Evolutionary conservation across 1,140 invertebrate genomes (phyloP), one percentile per base, ranked within the genome.

Genomic region (Drosophila nannoptera): DNA sequence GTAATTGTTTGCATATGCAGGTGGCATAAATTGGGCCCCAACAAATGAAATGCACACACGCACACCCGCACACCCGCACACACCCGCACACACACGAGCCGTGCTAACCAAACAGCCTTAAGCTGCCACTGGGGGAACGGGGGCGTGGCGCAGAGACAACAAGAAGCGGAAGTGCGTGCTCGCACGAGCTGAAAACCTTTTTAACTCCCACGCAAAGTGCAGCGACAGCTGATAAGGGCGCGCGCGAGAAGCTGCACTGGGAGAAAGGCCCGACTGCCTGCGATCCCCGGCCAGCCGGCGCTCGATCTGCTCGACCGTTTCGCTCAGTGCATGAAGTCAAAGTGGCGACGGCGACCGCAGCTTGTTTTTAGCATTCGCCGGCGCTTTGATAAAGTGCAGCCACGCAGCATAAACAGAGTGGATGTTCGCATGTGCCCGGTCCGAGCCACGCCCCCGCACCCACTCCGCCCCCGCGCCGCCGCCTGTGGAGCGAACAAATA

Each of bases 1-100:
- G 73, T 80, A 84, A 84, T 84, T 84, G 80, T 78, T 84, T 84
- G 81, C 73, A 84, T 82, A 80, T 84, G 81, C 76, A 84, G 80
- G 76, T 75, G 73, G 38, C 62, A 68, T 22, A 80, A 84, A 84
- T 80, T 84, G 80, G 84, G 76, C 72, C 55, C 58, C 68, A 65
- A 69, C 72, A 75, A 71, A 69, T 73, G 78, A 84, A 56, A 75
- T 76, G 78, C 69, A 78, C 22, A 45, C 22, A 46, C 11, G 8
- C 0, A 43, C n/a, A n/a, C n/a, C n/a, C n/a, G n/a, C n/a, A n/a
- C n/a, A n/a, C n/a, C n/a, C n/a, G n/a, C n/a, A n/a, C n/a, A n/a
- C n/a, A n/a, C n/a, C n/a, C n/a, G n/a, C n/a, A n/a, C n/a, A n/a
- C n/a, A n/a, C n/a, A n/a, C n/a, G 22, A 22, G 22, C 22, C 3